These are phyloP conservation scores for Rhinoptilus africanus DNA, from an alignment of 2,113 vertebrate species.

Conservation along the genomic window DNA sequence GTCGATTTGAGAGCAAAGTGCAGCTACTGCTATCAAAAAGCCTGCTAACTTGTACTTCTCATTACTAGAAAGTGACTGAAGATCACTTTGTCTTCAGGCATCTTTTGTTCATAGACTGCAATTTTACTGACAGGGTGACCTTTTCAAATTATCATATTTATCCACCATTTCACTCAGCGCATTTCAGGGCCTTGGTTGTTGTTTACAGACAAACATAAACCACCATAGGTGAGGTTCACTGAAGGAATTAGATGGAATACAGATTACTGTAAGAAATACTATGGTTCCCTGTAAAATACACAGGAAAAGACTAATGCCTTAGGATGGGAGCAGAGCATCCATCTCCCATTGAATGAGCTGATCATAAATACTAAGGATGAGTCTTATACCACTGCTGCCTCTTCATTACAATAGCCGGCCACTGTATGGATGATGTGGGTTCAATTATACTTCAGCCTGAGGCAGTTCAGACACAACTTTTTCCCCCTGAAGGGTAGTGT, in stretches of 20 bases:
- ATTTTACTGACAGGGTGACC: background rate
- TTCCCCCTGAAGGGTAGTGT: background rate
- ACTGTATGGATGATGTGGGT: background rate
- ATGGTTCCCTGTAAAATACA: background rate
- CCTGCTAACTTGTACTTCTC: background rate
- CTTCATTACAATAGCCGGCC: background rate
- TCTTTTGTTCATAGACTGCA: background rate
- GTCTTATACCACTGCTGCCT: background rate
- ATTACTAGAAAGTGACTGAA: background rate
- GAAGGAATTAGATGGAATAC: background rate
- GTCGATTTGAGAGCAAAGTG: background rate
- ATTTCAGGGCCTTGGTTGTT: background rate
- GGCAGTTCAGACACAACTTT: background rate
- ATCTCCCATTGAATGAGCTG: accelerated
- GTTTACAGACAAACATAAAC: background rate
- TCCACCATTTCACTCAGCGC: background rate
- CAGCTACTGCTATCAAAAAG: background rate
- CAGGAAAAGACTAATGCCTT: background rate
- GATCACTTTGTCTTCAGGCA: background rate
- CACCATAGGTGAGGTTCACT: background rate
- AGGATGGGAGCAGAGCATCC: background rate
- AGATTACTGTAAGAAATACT: background rate
- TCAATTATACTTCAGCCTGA: background rate
- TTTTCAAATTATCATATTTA: background rate
- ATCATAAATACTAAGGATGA: background rate